phyloP scores from a whole-genome alignment of 2,888 invertebrate genomes.

The Chloroclystis v-ata region DNA sequence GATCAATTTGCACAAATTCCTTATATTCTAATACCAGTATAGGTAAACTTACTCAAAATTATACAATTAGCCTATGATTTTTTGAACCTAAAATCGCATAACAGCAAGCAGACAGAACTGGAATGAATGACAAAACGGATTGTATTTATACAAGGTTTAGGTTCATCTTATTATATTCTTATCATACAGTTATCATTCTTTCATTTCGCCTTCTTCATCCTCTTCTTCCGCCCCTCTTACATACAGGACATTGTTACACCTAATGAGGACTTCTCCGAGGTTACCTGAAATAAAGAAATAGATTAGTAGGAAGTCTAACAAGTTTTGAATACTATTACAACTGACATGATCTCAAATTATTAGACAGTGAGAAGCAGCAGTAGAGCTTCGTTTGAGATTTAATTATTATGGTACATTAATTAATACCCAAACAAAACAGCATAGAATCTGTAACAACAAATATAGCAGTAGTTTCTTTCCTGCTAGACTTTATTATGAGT shows the following conservation, averaged over 20 bases:
- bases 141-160: not conserved
- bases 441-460: too few relatives aligned
- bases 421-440: too few relatives aligned
- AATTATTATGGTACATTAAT: too few relatives aligned
- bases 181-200: conserved; percentile 77
- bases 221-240: conserved; percentile 97
- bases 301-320: too few relatives aligned
- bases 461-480: too few relatives aligned
- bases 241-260: conserved; percentile 98
- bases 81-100: not conserved
- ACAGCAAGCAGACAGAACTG: not conserved
- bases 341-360: too few relatives aligned
- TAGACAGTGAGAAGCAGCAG: too few relatives aligned
- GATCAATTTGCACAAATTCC: conserved; percentile 4
- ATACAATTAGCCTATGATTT: conserved; percentile 3
- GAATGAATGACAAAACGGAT: not conserved
- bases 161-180: conserved; percentile 5
- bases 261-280: conserved; percentile 96
- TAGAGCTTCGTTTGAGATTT: too few relatives aligned
- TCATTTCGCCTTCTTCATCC: conserved; percentile 98
- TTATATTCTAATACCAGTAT: conserved; percentile 13
- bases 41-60: conserved; percentile 14
- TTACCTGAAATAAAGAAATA: conserved; percentile 74
- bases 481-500: too few relatives aligned
- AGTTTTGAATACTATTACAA: too few relatives aligned